These are phyloP conservation scores for Ramazzottius varieornatus DNA, from an alignment of 2,888 invertebrate genomes.

Conservation along the genomic window DNA sequence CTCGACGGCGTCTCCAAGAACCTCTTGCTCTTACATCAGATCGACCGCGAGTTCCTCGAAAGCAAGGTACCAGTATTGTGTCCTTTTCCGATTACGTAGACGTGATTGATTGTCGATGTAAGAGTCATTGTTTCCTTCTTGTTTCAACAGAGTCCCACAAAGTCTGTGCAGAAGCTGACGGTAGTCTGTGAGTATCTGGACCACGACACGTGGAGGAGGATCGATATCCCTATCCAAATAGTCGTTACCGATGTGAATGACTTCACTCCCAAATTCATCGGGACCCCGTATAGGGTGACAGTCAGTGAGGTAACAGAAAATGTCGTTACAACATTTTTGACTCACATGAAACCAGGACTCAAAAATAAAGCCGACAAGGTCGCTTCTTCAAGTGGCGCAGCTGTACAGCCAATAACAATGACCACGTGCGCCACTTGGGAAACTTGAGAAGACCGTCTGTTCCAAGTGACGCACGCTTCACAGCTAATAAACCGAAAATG, in stretches of 20 bases:
- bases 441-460: too few relatives aligned
- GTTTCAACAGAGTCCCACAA: background rate
- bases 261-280: conserved; percentile 21
- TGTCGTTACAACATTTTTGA: too few relatives aligned
- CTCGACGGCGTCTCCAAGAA: background rate
- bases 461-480: too few relatives aligned
- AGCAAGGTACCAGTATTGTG: too few relatives aligned
- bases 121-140: background rate
- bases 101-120: background rate
- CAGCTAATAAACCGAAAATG: too few relatives aligned
- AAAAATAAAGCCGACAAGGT: too few relatives aligned
- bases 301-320: background rate
- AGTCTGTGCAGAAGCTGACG: background rate
- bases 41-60: background rate
- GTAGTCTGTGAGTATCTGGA: conserved; percentile 1
- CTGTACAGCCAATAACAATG: too few relatives aligned
- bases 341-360: too few relatives aligned
- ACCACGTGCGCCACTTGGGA: too few relatives aligned
- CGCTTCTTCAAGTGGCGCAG: too few relatives aligned
- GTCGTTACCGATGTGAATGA: conserved; percentile 22
- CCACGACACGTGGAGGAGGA: background rate
- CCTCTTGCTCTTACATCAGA: background rate
- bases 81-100: too few relatives aligned
- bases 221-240: conserved; percentile 8
- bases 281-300: conserved; percentile 2